Base-by-base conservation (phyloP, 2,113 vertebrate genomes). In the Gopherus flavomarginatus region DNA sequence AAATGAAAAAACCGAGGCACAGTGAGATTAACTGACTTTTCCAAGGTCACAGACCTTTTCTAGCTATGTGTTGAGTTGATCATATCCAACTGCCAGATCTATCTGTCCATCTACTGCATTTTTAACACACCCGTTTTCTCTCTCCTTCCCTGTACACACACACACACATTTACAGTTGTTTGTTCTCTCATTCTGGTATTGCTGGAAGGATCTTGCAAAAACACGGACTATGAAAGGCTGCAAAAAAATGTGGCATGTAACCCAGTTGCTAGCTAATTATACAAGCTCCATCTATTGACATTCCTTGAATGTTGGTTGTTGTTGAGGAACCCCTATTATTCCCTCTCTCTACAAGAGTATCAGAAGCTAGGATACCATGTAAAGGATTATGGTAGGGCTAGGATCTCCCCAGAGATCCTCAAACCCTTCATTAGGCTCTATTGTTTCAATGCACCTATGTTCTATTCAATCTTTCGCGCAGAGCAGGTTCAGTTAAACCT, bases 401-500 rank as follows among this genome's bases (percentile, higher is more conserved):
- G 86, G 21, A 62, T 69, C 31, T 54, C 31, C 77, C 31, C 16
- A 87, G 53, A 21, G 26, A n/a, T 2, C 35, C 49, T 57, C 31
- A 31, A 35, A 11, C n/a, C 21, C 44, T n/a, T 44, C 78, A 49
- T 24, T 9, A 9, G 21, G 24, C 53, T 57, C 35, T 59, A 42
- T 50, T 16, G 42, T 72, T 72, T 38, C 22, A 72, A 72, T 38
- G 65, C 35, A 38, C 19, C 65, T 57, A 83, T 27, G 2, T 35
- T 29, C 19, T 50, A 19, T 24, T 12, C 3, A 0, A 1, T n/a
- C 81, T 59, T 12, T 29, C 3, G 26, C 26, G 29, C 38, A 62
- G 2, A 50, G 8, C 2, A 14, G 4, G 12, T 13, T 31, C 0
- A 1, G 42, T 57, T 42, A n/a, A 81, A 13, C 35, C 44, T 0